Evolutionary conservation across 2,113 vertebrate genomes (phyloP), one percentile per base, ranked within the genome.

Genomic region (Oncorhynchus kisutch): DNA sequence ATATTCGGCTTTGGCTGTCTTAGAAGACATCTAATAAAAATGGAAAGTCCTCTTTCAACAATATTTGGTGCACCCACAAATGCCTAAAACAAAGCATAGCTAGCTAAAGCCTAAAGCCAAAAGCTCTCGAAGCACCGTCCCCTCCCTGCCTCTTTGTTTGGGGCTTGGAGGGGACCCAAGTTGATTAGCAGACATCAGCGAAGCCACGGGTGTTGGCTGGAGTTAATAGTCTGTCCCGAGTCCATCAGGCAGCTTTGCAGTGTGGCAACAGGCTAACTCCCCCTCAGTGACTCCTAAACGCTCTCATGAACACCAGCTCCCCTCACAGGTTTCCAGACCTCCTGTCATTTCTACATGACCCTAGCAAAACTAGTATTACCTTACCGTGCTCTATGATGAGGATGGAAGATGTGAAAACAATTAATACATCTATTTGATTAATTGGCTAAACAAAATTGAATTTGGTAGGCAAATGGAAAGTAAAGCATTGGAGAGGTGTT

Each of bases 221-320:
- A 75, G 84, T 86, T 84, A 83, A 80, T 80, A 75, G 87, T 71
- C 78, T 78, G 80, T 87, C 72, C 78, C 74, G 25, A 66, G 78
- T 82, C 83, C 84, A 81, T 81, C 78, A 84, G 82, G 64, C 65
- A 62, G 60, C 70, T 22, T 16, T 34, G 14, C 57, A 48, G 49
- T 62, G 34, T 39, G 54, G 59, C 74, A 81, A 67, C 71, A 31
- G 70, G 49, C 48, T 71, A 71, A 71, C 22, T 71, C 49, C 39
- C 68, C 68, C 39, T 71, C 70, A 6, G 49, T 20, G 70, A 54
- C 45, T 54, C 24, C 59, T n/a, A 24, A 64, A 72, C 73, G 48
- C 68, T 4, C 20, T 68, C 57, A 72, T 81, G 72, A 81, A 85
- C 81, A 77, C 78, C 78, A 81, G 74, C 76, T 86, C 64, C 73